Base-by-base conservation (phyloP, 1,140 invertebrate genomes). In the Eumeta japonica region DNA sequence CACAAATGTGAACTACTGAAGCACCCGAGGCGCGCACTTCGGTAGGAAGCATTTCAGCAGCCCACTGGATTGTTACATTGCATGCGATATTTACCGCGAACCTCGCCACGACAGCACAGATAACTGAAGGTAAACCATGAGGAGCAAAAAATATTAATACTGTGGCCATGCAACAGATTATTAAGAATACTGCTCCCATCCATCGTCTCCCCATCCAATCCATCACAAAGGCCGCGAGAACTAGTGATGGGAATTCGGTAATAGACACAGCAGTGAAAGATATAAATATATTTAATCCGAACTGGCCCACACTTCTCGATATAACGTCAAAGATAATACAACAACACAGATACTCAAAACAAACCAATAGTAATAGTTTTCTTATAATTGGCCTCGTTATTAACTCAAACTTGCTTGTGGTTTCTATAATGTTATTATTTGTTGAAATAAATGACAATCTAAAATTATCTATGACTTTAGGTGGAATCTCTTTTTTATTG, bases 21-120 rank as follows among this genome's bases (percentile, higher is more conserved):
- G 81, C 78, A 16, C 80, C 81, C 13, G 81, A 52, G 11, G 78
- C 80, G 37, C 82, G 50, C 2, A 84, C 80, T n/a, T 83, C 81
- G 1, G 81, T 83, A 0, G 82, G 83, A 47, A 41, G 16, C 17
- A 28, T 16, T 16, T 39, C 37, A 2, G 37, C 29, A 10, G 16
- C 37, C 37, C 37, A 39, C 19, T 39, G 37, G n/a, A 14, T 13
- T 1, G n/a, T 14, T 15, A 33, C 29, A 28, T 39, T 39, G 15
- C n/a, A 24, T n/a, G n/a, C n/a, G n/a, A 72, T 68, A 35, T 68
- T 72, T 2, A 64, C 41, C 5, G 37, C 30, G 48, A 72, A 72
- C 16, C 67, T 58, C 11, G 64, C 58, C 14, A 59, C 36, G 9
- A 72, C 51, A 11, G 59, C 59, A 39, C 55, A 72, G 7, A 58